Percentiles rank a stretch among this genome's conserved stretches.
Evolutionary conservation across 2,797 vertebrate species (phyloP).

Genomic region (Oceanodroma leucorhoa): DNA sequence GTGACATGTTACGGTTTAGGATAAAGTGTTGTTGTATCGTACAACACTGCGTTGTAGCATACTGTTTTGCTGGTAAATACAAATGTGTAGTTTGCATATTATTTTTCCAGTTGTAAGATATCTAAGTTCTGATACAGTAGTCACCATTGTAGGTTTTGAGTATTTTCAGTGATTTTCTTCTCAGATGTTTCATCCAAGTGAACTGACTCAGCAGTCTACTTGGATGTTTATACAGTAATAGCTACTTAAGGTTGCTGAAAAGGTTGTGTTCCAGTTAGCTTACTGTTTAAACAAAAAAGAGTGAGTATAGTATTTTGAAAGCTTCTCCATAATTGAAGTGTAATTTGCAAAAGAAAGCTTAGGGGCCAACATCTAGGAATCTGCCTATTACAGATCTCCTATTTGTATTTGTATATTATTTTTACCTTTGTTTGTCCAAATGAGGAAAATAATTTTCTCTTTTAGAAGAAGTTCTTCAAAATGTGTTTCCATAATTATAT

Average conservation of each 20-base stretch:
- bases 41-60: neutral
- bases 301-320: neutral
- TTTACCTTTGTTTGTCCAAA: slow-evolving; percentile 62
- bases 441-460: slow-evolving; percentile 63
- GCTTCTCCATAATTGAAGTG: neutral
- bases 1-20: neutral
- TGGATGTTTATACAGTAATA: neutral
- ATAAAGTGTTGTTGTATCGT: neutral
- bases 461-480: slow-evolving; percentile 67
- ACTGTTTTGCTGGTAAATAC: neutral
- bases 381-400: neutral
- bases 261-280: neutral
- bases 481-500: slow-evolving; percentile 70
- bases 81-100: neutral
- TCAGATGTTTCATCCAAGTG: neutral
- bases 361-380: neutral
- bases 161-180: neutral
- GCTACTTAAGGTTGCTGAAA: neutral
- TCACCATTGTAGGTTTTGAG: neutral
- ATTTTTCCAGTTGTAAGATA: neutral
- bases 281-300: neutral
- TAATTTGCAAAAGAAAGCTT: neutral
- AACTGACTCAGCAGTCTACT: neutral
- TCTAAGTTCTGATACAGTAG: neutral
- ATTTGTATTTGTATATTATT: slow-evolving; percentile 54